phyloP scores from a whole-genome alignment of 2,888 invertebrate species.

The Lycia hirtaria region DNA sequence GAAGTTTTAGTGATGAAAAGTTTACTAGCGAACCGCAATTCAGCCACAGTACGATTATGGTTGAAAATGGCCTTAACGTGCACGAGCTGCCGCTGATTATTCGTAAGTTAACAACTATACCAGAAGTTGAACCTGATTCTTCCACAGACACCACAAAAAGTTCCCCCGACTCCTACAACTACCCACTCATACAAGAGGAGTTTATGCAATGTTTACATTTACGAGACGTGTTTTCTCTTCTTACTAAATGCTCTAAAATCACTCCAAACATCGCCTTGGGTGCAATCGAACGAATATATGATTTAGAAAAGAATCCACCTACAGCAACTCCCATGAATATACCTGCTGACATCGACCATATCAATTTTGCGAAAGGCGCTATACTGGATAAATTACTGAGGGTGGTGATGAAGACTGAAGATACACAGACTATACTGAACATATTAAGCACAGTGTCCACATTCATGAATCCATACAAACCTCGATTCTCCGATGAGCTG shows the following conservation, averaged over 20 bases:
- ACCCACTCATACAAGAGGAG: slow-evolving; percentile 75
- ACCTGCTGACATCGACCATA: slow-evolving; percentile 57
- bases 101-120: slow-evolving; percentile 76
- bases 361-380: slow-evolving; percentile 74
- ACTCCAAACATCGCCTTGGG: slow-evolving; percentile 81
- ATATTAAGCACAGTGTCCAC: slow-evolving; percentile 69
- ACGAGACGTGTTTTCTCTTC: slow-evolving; percentile 74
- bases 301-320: slow-evolving; percentile 66
- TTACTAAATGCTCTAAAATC: slow-evolving; percentile 79
- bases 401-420: slow-evolving; percentile 77
- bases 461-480: slow-evolving; percentile 73
- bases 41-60: slow-evolving; percentile 81
- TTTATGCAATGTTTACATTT: slow-evolving; percentile 75
- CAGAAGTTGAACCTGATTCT: slow-evolving; percentile 58
- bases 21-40: slow-evolving; percentile 62
- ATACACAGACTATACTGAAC: slow-evolving; percentile 76
- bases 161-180: slow-evolving; percentile 62
- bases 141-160: slow-evolving; percentile 44
- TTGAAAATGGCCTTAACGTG: slow-evolving; percentile 88
- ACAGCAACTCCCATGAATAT: slow-evolving; percentile 42
- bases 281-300: slow-evolving; percentile 78
- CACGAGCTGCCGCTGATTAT: slow-evolving; percentile 89
- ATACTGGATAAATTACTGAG: slow-evolving; percentile 76
- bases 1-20: slow-evolving; percentile 66
- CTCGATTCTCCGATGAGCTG: slow-evolving; percentile 86